Base-by-base conservation (phyloP, 2,113 vertebrate species). In the Gasterosteus aculeatus region DNA sequence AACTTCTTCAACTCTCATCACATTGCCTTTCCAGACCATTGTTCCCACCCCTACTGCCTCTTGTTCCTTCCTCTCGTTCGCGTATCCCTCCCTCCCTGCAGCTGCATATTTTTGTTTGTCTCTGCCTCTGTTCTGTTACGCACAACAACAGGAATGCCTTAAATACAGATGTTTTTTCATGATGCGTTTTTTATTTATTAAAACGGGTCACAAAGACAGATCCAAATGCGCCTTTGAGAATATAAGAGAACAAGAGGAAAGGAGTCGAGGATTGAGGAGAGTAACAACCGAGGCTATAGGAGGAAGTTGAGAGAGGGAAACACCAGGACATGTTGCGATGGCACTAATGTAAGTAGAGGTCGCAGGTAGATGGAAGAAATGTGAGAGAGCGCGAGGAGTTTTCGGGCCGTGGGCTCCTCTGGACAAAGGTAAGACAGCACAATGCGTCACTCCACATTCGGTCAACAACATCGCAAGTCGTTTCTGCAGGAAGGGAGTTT, bases 401-500 rank as follows among this genome's bases (percentile, higher is more conserved):
- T 87, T 82, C 82, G 79, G 78, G 84, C 63, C 0, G 42, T 71
- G 82, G 85, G 70, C 57, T 26, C 26, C 16, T 59, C 57, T 56
- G 81, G 72, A 72, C 61, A 78, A 78, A 85, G 79, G 83, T 87
- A 87, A 86, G 75, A 89, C 76, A 76, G 72, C 80, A 53, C 68
- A 66, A 69, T 82, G 74, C 91, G 90, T 93, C 91, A 88, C 65
- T 84, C 80, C 68, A 47, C 69, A 83, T 91, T 87, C 58, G 35
- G 75, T 90, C 90, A 79, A 42, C 72, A 63, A 42, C 67, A 67
- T 53, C 44, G 65, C 71, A 63, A 77, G 77, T 78, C 82, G 80
- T 85, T 87, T 88, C 79, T 78, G 53, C 73, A 78, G 38, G 76
- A 85, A 35, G 47, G 42, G 33, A 72, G 72, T 31, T 64, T 54